A percentile compares a stretch with the other conserved stretches of the same genome.
Conservation (phyloP, 2,797 vertebrate genomes). For the Tenualosa ilisha region DNA sequence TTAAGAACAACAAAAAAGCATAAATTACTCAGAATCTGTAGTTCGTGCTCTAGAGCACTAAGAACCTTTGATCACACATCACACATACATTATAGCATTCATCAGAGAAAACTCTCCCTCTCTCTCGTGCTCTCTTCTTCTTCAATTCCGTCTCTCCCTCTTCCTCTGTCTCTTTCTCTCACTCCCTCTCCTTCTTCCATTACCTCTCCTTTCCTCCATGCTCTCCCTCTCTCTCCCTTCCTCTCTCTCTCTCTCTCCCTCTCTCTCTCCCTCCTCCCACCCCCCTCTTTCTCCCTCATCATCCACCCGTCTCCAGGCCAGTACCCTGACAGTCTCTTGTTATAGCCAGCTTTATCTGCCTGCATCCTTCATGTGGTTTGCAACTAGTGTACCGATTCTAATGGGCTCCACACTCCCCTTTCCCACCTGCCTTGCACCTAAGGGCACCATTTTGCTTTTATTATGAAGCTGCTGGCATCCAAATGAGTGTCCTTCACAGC, state of each 20-base stretch:
- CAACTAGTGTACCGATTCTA: not conserved
- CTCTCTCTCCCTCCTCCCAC: too few species aligned
- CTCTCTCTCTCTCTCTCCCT: too few species aligned
- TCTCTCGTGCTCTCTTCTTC: too few species aligned
- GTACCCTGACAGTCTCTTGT: not conserved
- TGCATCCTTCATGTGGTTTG: not conserved
- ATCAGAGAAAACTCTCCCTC: too few species aligned
- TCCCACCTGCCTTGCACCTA: not conserved
- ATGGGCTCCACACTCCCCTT: not conserved
- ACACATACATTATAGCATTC: too few species aligned
- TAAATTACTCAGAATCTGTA: too few species aligned
- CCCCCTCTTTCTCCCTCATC: too few species aligned
- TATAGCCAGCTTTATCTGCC: not conserved
- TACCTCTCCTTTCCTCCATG: not conserved
- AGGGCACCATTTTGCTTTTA: not conserved
- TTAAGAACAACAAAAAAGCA: too few species aligned
- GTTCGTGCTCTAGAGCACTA: too few species aligned
- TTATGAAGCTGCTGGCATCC: too few species aligned
- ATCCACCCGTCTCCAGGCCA: not conserved
- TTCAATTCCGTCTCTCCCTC: not conserved
- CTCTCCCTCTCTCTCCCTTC: too few species aligned
- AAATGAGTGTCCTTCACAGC: not conserved
- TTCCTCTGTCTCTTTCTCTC: not conserved
- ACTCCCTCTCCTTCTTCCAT: not conserved
- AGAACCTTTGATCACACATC: too few species aligned